Evolutionary conservation across 2,888 invertebrate genomes (phyloP).

Genomic region (Allolobophora icterica): DNA sequence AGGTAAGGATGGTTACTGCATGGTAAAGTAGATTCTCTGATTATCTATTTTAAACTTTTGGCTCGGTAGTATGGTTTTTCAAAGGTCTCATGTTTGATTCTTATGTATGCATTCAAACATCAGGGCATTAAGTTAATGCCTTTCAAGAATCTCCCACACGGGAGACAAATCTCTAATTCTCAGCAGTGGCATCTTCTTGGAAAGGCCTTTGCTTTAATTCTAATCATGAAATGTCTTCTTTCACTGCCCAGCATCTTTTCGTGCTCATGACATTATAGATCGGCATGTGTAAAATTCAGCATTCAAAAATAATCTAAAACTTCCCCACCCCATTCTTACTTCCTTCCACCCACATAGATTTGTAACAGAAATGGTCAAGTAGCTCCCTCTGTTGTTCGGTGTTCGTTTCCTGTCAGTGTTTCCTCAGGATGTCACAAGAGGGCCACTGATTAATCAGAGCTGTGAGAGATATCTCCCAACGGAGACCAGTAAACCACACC

Average conservation of each 20-base stretch:
- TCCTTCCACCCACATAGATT: not conserved
- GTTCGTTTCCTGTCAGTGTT: conserved; percentile 3
- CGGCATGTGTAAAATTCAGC: not conserved
- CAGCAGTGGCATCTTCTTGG: not conserved
- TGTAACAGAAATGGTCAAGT: not conserved
- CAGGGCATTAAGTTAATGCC: not conserved
- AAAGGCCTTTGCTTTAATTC: not conserved
- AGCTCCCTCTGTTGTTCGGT: not conserved
- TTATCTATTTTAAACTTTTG: no score
- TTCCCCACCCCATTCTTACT: not conserved
- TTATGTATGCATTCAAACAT: not conserved
- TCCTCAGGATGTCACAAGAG: conserved; percentile 11
- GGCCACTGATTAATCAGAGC: not conserved
- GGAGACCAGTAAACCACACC: no score
- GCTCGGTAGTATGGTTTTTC: no score
- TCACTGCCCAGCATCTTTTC: not conserved
- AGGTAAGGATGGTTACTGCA: no score
- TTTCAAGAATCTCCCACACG: not conserved
- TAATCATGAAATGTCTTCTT: not conserved
- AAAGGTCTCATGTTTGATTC: no score
- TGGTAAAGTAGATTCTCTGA: no score
- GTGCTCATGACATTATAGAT: not conserved
- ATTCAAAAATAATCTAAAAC: not conserved
- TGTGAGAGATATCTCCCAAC: not conserved
- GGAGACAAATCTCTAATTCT: not conserved